These are phyloP conservation scores for Odiellus spinosus DNA, from an alignment of 2,888 invertebrate species.

Conservation along the genomic window DNA sequence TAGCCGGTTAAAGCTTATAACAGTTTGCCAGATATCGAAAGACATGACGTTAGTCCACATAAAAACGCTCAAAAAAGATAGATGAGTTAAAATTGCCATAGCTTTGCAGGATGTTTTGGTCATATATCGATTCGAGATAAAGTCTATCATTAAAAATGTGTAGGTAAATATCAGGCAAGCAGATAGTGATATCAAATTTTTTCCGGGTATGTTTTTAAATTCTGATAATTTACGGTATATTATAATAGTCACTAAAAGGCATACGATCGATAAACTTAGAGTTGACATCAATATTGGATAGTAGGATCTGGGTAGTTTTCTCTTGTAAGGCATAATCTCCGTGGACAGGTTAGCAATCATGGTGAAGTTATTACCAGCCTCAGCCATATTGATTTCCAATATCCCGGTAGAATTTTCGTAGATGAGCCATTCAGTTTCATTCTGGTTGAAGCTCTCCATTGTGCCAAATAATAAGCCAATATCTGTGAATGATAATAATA, in stretches of 20 bases:
- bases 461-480: no score
- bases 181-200: slow-evolving; percentile 16
- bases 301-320: no score
- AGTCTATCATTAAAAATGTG: slow-evolving; percentile 11
- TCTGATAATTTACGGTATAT: slow-evolving; percentile 8
- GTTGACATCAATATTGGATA: no score
- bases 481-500: no score
- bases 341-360: no score
- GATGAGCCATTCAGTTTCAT: no score
- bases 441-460: no score
- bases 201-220: slow-evolving; percentile 17
- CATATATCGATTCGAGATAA: slow-evolving; percentile 6
- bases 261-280: slow-evolving; percentile 6
- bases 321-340: no score
- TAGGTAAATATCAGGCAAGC: slow-evolving; percentile 14
- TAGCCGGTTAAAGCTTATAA: slow-evolving; percentile 11
- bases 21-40: slow-evolving; percentile 26
- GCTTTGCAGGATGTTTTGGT: slow-evolving; percentile 6
- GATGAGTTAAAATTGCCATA: slow-evolving; percentile 27
- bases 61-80: slow-evolving; percentile 27
- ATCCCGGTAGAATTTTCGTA: no score
- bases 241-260: slow-evolving; percentile 5
- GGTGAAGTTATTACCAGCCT: no score
- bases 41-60: slow-evolving; percentile 32
- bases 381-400: no score